phyloP scores from a whole-genome alignment of 2,113 vertebrate genomes.

The Psephotus haematonotus region DNA sequence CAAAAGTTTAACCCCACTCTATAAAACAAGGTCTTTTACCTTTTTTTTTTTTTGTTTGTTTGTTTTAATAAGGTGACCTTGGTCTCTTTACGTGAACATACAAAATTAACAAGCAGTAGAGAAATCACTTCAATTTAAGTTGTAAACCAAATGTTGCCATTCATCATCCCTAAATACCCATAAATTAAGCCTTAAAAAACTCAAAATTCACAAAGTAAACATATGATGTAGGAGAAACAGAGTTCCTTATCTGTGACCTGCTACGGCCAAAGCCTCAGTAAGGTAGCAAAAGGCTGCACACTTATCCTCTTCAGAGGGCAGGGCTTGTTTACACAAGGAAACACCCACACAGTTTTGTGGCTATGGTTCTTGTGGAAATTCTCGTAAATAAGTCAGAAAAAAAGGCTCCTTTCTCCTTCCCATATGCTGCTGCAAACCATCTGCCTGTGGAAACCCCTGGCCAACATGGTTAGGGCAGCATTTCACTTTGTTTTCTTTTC shows the following conservation, averaged over 20 bases:
- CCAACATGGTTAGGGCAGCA: not conserved
- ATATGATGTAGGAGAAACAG: not conserved
- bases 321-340: slow-evolving; percentile 12
- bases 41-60: no score
- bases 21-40: not conserved
- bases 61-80: not conserved
- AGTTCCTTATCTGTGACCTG: not conserved
- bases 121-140: not conserved
- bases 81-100: not conserved
- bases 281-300: not conserved
- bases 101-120: not conserved
- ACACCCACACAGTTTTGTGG: not conserved
- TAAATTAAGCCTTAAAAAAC: not conserved
- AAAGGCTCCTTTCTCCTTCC: not conserved
- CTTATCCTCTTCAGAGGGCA: not conserved
- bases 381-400: not conserved
- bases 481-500: not conserved
- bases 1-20: not conserved
- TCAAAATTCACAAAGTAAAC: not conserved
- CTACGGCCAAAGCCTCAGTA: not conserved
- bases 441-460: not conserved
- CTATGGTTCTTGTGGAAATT: not conserved
- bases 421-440: not conserved
- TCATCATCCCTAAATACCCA: not conserved
- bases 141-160: not conserved